phyloP scores from a whole-genome alignment of 2,797 vertebrate genomes.

The Poeciliopsis presidionis region DNA sequence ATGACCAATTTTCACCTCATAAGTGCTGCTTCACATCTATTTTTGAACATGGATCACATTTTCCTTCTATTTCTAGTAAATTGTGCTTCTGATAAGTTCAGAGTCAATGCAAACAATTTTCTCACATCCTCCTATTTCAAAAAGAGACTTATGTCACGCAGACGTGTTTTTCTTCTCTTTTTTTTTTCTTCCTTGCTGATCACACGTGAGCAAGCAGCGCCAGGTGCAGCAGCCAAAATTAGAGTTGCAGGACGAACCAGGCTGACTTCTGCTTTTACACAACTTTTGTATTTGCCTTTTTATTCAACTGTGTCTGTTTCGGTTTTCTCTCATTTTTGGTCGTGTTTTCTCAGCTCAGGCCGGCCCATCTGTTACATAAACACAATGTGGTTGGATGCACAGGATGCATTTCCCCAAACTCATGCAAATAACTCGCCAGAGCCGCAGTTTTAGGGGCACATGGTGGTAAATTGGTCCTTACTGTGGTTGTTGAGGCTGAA shows the following conservation, averaged over 20 bases:
- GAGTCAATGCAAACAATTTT: not conserved
- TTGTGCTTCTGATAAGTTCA: not conserved
- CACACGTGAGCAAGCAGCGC: slow-evolving; percentile 31
- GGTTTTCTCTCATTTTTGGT: slow-evolving; percentile 18
- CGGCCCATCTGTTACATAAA: slow-evolving; percentile 12
- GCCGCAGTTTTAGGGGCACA: slow-evolving; percentile 5
- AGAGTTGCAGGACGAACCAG: slow-evolving; percentile 29
- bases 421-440: slow-evolving; percentile 31
- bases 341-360: not conserved
- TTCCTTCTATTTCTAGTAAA: not conserved
- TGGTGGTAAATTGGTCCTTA: not conserved
- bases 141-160: slow-evolving; percentile 9
- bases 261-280: slow-evolving; percentile 64
- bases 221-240: slow-evolving; percentile 63
- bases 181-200: slow-evolving; percentile 35
- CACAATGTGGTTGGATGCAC: slow-evolving; percentile 13
- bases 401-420: slow-evolving; percentile 11
- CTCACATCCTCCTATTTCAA: not conserved
- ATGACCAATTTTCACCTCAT: slow-evolving; percentile 26
- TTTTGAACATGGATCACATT: slow-evolving; percentile 1
- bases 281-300: slow-evolving; percentile 54
- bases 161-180: too few species aligned
- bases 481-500: not conserved
- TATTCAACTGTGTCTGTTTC: slow-evolving; percentile 57
- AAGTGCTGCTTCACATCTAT: slow-evolving; percentile 8